A percentile compares a stretch with the other conserved stretches of the same genome.
phyloP scores from a whole-genome alignment of 2,113 vertebrate species.

The Oncorhynchus keta region DNA sequence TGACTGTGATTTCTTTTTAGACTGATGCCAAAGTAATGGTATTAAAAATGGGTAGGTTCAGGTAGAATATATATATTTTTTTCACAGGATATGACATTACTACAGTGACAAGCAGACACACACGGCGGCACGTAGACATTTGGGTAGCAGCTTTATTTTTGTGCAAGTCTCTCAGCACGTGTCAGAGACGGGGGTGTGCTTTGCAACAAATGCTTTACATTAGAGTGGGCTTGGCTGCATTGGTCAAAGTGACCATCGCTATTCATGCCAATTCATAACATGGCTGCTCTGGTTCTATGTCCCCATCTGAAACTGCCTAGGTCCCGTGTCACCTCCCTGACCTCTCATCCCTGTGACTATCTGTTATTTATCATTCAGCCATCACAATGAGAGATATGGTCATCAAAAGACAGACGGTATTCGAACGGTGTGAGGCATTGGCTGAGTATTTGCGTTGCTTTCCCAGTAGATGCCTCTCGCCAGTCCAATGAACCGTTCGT shows the following conservation, averaged over 20 bases:
- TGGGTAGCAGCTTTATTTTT: no score
- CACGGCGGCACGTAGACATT: no score
- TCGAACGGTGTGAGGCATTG: neutral
- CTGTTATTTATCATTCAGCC: neutral
- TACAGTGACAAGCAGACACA: no score
- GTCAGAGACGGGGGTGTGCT: no score
- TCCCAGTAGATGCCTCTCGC: no score
- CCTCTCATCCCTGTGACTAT: neutral
- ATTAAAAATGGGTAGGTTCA: no score
- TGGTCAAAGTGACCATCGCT: neutral
- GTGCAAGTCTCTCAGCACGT: no score
- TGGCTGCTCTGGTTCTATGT: conserved; percentile 1
- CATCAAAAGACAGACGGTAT: neutral
- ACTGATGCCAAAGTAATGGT: no score
- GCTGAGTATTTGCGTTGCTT: neutral
- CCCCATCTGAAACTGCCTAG: neutral
- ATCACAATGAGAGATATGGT: neutral
- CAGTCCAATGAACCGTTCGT: neutral
- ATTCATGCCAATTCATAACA: conserved; percentile 16
- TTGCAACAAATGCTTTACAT: neutral
- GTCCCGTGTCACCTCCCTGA: neutral
- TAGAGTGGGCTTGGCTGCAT: conserved; percentile 23
- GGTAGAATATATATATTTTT: no score
- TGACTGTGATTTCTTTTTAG: no score
- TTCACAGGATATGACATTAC: no score